Percentiles rank a stretch among this genome's conserved stretches.
Conservation (phyloP, 2,797 vertebrate genomes). For the Onychomys torridus region DNA sequence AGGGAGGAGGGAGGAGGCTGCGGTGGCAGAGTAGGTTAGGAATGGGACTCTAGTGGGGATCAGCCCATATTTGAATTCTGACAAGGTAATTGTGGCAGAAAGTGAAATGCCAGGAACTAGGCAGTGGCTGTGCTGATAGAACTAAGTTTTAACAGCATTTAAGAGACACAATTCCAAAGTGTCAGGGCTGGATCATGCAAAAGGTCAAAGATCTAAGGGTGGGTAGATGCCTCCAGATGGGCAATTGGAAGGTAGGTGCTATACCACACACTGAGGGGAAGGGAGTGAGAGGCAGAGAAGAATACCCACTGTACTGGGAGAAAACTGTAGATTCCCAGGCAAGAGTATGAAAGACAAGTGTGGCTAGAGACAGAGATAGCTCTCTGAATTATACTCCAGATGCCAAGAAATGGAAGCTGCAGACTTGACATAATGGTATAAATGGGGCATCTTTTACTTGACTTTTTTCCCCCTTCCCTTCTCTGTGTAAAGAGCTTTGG, state of each 20-base stretch:
- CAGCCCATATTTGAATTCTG: background rate
- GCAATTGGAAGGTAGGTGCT: background rate
- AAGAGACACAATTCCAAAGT: background rate
- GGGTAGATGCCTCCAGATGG: background rate
- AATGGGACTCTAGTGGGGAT: background rate
- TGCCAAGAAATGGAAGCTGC: slow-evolving; percentile 5
- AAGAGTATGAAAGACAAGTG: background rate
- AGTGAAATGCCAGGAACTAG: background rate
- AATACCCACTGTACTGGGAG: background rate
- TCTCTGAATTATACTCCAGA: background rate
- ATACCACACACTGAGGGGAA: background rate
- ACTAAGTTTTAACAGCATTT: background rate
- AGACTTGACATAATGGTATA: background rate
- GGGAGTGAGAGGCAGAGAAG: background rate
- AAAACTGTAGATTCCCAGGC: background rate
- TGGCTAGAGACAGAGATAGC: background rate
- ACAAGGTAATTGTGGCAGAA: slow-evolving; percentile 30
- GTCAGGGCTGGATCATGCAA: background rate
- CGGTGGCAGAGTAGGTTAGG: background rate
- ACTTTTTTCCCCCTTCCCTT: no score
- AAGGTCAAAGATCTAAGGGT: background rate
- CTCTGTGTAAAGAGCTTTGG: no score
- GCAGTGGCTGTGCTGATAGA: background rate
- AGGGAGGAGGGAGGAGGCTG: background rate
- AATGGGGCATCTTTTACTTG: background rate